phyloP scores from a whole-genome alignment of 1,140 invertebrate genomes.

The Physella acuta region DNA sequence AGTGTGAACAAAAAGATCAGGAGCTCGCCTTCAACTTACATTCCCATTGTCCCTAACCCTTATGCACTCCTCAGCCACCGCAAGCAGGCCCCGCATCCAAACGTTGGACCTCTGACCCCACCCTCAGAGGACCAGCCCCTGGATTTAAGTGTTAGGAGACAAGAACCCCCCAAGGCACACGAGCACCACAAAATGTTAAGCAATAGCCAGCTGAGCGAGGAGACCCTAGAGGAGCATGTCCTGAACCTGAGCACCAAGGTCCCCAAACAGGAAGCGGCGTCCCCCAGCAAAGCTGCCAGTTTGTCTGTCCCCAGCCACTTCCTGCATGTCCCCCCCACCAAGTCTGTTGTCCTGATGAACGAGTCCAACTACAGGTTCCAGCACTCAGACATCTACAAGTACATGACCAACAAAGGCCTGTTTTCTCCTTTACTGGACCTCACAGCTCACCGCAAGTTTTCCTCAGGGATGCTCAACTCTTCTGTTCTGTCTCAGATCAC shows the following conservation, averaged over 20 bases:
- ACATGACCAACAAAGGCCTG: slow-evolving; percentile 50
- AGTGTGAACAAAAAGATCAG: not conserved
- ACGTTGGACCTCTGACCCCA: slow-evolving; percentile 15
- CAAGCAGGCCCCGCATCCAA: slow-evolving; percentile 7
- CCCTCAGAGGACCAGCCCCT: slow-evolving; percentile 68
- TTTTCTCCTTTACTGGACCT: slow-evolving; percentile 21
- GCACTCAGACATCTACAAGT: slow-evolving; percentile 52
- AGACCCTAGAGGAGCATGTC: slow-evolving; percentile 34
- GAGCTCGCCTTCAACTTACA: slow-evolving; percentile 43
- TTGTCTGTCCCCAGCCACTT: slow-evolving; percentile 19
- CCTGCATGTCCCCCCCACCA: slow-evolving; percentile 4
- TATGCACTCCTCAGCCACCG: slow-evolving; percentile 24
- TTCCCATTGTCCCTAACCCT: slow-evolving; percentile 49
- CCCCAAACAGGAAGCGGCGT: slow-evolving; percentile 8
- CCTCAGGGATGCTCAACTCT: slow-evolving; percentile 8
- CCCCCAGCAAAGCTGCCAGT: slow-evolving; percentile 15
- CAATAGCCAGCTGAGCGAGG: not conserved
- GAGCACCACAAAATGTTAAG: slow-evolving; percentile 27
- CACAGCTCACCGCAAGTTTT: not conserved
- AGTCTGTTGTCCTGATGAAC: not conserved
- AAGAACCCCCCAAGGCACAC: slow-evolving; percentile 53
- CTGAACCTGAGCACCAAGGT: slow-evolving; percentile 48
- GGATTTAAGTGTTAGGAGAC: slow-evolving; percentile 78
- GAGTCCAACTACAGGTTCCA: slow-evolving; percentile 36
- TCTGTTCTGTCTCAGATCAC: slow-evolving; percentile 24